Conservation (phyloP, 23 tunicate genomes). For the Botrylloides violaceus region DNA sequence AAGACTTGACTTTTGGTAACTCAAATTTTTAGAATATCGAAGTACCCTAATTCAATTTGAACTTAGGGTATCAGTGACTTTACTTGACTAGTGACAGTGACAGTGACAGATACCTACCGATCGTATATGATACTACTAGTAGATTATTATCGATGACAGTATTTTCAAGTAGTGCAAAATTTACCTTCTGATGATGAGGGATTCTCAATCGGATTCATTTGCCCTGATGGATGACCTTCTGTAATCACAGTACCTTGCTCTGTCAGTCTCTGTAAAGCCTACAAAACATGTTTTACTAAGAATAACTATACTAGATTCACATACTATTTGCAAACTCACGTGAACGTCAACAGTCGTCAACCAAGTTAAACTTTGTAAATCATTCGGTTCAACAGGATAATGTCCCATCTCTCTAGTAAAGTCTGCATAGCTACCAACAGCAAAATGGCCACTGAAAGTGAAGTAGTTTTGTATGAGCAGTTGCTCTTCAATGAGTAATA, state of each 20-base stretch:
- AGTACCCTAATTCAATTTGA: too few relatives aligned
- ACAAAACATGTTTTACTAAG: background rate
- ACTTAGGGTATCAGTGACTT: too few relatives aligned
- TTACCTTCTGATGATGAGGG: slow-evolving; percentile 20
- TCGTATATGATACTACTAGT: too few relatives aligned
- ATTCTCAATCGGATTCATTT: background rate
- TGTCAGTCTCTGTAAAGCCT: slow-evolving; percentile 24
- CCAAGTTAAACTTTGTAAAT: slow-evolving; percentile 77
- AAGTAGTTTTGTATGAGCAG: background rate
- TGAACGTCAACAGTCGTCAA: slow-evolving; percentile 85
- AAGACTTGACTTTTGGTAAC: too few relatives aligned
- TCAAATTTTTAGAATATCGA: too few relatives aligned
- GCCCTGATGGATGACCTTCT: background rate
- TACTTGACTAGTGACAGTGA: too few relatives aligned
- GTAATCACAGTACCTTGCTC: slow-evolving; percentile 18
- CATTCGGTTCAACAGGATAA: slow-evolving; percentile 35
- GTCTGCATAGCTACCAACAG: slow-evolving; percentile 56
- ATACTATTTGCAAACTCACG: slow-evolving; percentile 21
- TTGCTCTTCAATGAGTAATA: too few relatives aligned
- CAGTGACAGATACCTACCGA: too few relatives aligned
- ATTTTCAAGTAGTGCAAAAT: background rate
- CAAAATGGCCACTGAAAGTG: slow-evolving; percentile 51
- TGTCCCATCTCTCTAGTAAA: slow-evolving; percentile 12
- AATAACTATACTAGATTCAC: background rate
- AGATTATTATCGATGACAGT: too few relatives aligned